Conservation (phyloP, 1,140 invertebrate genomes). For the Ylistrum balloti region DNA sequence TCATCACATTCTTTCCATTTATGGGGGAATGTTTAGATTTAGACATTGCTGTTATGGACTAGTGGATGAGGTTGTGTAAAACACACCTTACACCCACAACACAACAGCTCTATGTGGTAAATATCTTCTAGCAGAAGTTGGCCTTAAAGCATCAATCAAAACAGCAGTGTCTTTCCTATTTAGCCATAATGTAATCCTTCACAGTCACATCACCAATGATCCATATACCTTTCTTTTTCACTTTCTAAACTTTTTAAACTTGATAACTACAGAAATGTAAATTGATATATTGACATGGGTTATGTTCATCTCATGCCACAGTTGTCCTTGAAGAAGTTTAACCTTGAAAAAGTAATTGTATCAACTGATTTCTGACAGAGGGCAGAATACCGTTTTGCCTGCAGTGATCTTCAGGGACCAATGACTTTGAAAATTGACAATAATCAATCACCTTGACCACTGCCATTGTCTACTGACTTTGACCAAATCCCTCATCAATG, state of each 20-base stretch:
- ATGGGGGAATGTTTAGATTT: background rate
- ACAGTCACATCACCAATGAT: no score
- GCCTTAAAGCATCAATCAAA: background rate
- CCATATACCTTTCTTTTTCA: no score
- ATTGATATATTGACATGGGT: no score
- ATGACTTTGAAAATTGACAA: slow-evolving; percentile 7
- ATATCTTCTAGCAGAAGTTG: background rate
- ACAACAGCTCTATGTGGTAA: background rate
- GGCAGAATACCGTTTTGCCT: no score
- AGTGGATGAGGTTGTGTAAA: background rate
- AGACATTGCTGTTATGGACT: background rate
- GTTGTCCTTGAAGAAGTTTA: background rate
- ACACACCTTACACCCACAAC: background rate
- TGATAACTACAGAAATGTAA: no score
- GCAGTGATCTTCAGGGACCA: background rate
- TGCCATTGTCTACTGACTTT: background rate
- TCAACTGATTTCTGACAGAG: no score
- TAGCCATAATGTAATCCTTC: no score
- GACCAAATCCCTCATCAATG: background rate
- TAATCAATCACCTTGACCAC: no score
- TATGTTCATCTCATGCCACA: no score
- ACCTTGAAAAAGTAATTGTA: background rate
- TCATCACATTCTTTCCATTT: background rate
- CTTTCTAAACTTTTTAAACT: no score
- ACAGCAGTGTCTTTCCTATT: background rate